Evolutionary conservation across 2,888 invertebrate species (phyloP).

Genomic region (Scaptomyza cyrtandrae): DNA sequence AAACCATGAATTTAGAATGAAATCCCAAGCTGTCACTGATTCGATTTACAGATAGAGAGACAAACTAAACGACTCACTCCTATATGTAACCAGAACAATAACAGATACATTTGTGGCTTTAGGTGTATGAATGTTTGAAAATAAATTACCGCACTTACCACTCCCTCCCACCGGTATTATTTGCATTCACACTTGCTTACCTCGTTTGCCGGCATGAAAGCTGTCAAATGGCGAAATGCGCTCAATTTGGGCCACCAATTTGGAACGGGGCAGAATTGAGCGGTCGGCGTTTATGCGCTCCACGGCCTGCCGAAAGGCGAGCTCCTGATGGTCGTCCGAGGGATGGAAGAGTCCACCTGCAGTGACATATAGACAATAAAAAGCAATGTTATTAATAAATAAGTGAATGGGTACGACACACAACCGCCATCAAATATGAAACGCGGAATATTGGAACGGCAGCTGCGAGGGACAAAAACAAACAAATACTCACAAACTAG

Average conservation of each 20-base stretch:
- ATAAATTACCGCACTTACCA: not conserved
- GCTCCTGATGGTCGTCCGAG: conserved; percentile 93
- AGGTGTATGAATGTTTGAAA: conserved; percentile 1
- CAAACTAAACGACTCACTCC: not conserved
- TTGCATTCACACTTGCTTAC: conserved; percentile 85
- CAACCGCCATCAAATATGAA: conserved; percentile 1
- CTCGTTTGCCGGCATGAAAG: conserved; percentile 96
- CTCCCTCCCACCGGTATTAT: no score
- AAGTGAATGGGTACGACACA: not conserved
- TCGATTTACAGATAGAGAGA: conserved; percentile 10
- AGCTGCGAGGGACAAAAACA: conserved; percentile 21
- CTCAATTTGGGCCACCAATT: conserved; percentile 94
- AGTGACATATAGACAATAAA: conserved; percentile 1
- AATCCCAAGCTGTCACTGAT: conserved; percentile 4
- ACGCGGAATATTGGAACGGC: not conserved
- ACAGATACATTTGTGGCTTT: conserved; percentile 7
- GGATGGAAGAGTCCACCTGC: conserved; percentile 95
- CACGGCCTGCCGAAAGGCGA: conserved; percentile 96
- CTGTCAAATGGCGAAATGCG: conserved; percentile 96
- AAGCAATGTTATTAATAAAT: conserved; percentile 17
- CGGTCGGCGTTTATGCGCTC: conserved; percentile 94
- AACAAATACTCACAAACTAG: conserved; percentile 33
- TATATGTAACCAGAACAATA: conserved; percentile 16
- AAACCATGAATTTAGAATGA: not conserved
- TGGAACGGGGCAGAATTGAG: conserved; percentile 92